Conservation (phyloP, 2,888 invertebrate genomes). For the Rhabditoides inermis region DNA sequence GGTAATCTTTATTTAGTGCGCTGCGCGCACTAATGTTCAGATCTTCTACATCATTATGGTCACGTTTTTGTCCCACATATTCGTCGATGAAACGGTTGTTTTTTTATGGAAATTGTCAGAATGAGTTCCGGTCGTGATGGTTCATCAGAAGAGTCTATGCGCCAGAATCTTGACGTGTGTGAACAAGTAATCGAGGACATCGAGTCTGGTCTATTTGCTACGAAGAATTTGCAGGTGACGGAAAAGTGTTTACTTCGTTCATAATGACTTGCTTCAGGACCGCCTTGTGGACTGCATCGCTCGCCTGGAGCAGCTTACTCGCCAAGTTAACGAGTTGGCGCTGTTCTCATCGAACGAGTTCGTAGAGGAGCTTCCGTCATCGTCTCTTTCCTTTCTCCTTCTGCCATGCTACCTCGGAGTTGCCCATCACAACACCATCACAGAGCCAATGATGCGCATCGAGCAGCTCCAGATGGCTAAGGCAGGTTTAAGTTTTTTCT, state of each 20-base stretch:
- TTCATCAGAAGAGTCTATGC: neutral
- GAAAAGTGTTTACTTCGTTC: neutral
- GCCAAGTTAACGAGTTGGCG: constrained; percentile 17
- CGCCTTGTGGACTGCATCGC: constrained; percentile 11
- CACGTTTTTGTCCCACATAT: no score
- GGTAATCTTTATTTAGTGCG: no score
- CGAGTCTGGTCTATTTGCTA: constrained; percentile 13
- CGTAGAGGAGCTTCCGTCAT: constrained; percentile 26
- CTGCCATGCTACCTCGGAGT: constrained; percentile 39
- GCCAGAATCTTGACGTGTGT: constrained; percentile 6
- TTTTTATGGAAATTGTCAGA: constrained; percentile 14
- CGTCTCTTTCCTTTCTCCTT: constrained; percentile 35
- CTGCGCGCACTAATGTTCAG: no score
- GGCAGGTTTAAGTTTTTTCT: constrained; percentile 6
- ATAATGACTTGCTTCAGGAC: constrained; percentile 1
- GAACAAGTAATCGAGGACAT: constrained; percentile 14
- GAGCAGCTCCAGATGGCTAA: constrained; percentile 24
- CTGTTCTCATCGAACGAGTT: constrained; percentile 33
- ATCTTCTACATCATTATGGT: no score
- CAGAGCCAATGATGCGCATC: constrained; percentile 13
- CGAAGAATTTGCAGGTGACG: constrained; percentile 8
- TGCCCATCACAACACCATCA: constrained; percentile 20
- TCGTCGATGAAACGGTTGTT: no score
- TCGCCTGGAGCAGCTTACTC: constrained; percentile 19
- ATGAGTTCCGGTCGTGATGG: neutral